Base-by-base conservation (phyloP, 2,797 vertebrate genomes). In the Cirrhinus mrigala region DNA sequence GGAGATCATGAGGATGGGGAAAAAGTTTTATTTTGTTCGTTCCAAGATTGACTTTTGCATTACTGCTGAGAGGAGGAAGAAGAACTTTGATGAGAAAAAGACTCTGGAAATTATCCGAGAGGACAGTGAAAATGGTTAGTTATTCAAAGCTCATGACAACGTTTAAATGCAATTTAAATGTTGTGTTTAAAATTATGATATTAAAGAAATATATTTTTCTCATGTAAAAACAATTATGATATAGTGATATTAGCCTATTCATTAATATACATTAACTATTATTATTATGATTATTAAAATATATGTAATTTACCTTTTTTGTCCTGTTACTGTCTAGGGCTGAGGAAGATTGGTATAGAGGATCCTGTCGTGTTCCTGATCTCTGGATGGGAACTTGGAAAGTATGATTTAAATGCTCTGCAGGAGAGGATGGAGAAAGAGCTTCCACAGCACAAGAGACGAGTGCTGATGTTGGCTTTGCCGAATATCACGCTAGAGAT, bases 1-100 rank as follows among this genome's bases (percentile, higher is more conserved):
- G 0, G 92, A 94, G 85, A 92, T 96, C 76, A 81, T 86, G 24
- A 88, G 88, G 27, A 93, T 92, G 87, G 92, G 93, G 15, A 95
- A 93, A 86, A 93, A 79, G 68, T 94, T 95, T 85, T 95, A 95
- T 81, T 95, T 96, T 22, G 90, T 95, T 79, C 94, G 94, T 68
- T 93, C 93, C 83, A 95, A 94, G 86, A 92, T 94, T 64, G 95
- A 95, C 9, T 88, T 81, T 37, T 91, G 92, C 68, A 87, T 94
- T 82, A 46, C 37, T 15, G 94, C 93, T 66, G 89, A 44, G 10
- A 90, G 92, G 85, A 88, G 91, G 9, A 93, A 92, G 22, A 89
- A 87, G 0, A 77, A 37, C 73, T 94, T 93, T 85, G 89, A 91
- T 48, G 77, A 92, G 76, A 46, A 37, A 0, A 16, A 71, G 0